These are phyloP conservation scores for Mustela lutreola DNA, from an alignment of 2,113 vertebrate genomes.

Conservation along the genomic window DNA sequence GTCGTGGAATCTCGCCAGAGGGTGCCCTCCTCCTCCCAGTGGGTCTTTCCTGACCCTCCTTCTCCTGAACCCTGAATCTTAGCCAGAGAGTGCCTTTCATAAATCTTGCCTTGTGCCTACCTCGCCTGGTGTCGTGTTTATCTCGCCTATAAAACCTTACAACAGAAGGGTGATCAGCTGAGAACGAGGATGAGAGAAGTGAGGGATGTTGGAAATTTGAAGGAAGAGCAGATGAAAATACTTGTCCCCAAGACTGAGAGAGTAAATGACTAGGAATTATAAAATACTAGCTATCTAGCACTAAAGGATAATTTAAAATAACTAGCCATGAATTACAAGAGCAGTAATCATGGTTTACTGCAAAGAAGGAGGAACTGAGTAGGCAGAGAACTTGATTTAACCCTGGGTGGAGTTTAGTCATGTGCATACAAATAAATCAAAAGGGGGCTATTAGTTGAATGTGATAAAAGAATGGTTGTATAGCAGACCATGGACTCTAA, in stretches of 20 bases:
- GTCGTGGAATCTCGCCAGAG: too few species aligned
- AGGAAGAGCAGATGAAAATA: neutral
- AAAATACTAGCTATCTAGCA: neutral
- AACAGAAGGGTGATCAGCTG: neutral
- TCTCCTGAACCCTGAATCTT: too few species aligned
- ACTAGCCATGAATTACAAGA: neutral
- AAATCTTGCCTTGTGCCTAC: too few species aligned
- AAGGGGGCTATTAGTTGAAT: neutral
- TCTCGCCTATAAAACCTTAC: too few species aligned
- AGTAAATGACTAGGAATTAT: neutral
- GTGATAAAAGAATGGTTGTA: neutral
- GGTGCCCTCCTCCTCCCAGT: too few species aligned
- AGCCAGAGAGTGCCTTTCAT: too few species aligned
- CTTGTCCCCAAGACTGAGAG: neutral
- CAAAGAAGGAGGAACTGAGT: neutral
- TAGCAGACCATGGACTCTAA: neutral
- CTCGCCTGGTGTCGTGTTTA: too few species aligned
- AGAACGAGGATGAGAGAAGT: neutral
- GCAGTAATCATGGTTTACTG: neutral
- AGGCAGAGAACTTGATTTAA: neutral
- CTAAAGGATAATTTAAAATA: neutral
- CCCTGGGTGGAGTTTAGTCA: neutral
- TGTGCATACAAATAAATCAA: neutral
- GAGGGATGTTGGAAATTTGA: neutral
- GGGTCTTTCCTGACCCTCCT: too few species aligned